Evolutionary conservation across 2,113 vertebrate species (phyloP).

Genomic region (Ictalurus furcatus): DNA sequence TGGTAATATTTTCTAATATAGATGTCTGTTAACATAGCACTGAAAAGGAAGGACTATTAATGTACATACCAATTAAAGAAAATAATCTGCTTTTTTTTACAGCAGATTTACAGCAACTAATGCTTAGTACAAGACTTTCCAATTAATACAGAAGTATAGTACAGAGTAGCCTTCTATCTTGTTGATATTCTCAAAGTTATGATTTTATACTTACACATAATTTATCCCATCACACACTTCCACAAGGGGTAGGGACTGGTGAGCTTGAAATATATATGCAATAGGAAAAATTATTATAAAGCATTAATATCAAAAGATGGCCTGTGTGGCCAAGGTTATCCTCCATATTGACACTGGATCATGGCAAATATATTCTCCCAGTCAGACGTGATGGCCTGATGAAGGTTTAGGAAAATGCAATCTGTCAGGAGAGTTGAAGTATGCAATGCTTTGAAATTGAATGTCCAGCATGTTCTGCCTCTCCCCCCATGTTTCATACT

Average conservation of each 20-base stretch:
- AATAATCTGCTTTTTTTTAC: neutral
- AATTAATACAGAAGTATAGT: neutral
- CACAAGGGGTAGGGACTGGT: conserved; percentile 83
- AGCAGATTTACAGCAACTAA: neutral
- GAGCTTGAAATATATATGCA: conserved; percentile 51
- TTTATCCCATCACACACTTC: conserved; percentile 69
- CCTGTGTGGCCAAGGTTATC: conserved; percentile 55
- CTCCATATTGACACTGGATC: conserved; percentile 58
- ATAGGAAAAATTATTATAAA: conserved; percentile 54
- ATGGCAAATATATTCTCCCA: conserved; percentile 48
- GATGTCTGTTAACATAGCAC: neutral
- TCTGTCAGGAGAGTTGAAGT: conserved; percentile 56
- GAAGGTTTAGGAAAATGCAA: conserved; percentile 58
- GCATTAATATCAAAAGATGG: conserved; percentile 53
- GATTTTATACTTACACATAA: conserved; percentile 36
- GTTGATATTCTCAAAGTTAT: neutral
- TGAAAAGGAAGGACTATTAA: neutral
- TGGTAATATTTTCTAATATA: neutral
- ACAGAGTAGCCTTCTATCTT: neutral
- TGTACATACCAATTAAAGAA: too few relatives aligned
- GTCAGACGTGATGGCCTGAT: conserved; percentile 54
- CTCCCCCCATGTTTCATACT: conserved; percentile 44
- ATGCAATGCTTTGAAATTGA: conserved; percentile 60
- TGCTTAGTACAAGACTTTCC: neutral
- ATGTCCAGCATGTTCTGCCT: conserved; percentile 47